These are phyloP conservation scores for Lathamus discolor DNA, from an alignment of 2,113 vertebrate species.

Conservation along the genomic window DNA sequence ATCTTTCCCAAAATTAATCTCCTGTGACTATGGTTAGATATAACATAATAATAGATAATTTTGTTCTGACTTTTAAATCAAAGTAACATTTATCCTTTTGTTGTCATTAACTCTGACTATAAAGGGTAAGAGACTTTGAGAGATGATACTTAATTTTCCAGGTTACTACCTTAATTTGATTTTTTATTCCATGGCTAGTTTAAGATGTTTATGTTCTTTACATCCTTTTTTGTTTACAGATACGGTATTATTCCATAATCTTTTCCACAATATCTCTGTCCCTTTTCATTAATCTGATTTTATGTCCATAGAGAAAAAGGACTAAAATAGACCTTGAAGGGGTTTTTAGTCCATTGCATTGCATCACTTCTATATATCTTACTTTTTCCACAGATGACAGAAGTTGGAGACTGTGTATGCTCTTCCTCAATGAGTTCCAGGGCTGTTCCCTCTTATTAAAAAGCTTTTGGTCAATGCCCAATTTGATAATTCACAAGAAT, in stretches of 20 bases:
- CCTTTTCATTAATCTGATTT: not conserved
- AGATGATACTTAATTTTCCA: not conserved
- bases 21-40: not conserved
- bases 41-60: not conserved
- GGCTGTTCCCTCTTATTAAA: not conserved
- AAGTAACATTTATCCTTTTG: not conserved
- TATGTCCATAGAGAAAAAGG: not conserved
- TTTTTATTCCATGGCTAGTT: not conserved
- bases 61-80: not conserved
- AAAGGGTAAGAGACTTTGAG: not conserved
- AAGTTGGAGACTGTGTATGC: not conserved
- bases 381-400: not conserved
- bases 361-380: not conserved
- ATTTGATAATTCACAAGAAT: not conserved
- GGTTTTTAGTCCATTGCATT: not conserved
- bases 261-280: not conserved
- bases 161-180: not conserved
- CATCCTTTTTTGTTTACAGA: not conserved
- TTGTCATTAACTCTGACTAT: not conserved
- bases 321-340: not conserved
- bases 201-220: not conserved
- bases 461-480: not conserved
- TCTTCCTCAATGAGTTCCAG: not conserved
- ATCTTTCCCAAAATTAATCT: not conserved
- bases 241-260: not conserved